A percentile compares a stretch with the other conserved stretches of the same genome.
phyloP scores from a whole-genome alignment of 2,888 invertebrate genomes.

The Sarcophaga carnaria region DNA sequence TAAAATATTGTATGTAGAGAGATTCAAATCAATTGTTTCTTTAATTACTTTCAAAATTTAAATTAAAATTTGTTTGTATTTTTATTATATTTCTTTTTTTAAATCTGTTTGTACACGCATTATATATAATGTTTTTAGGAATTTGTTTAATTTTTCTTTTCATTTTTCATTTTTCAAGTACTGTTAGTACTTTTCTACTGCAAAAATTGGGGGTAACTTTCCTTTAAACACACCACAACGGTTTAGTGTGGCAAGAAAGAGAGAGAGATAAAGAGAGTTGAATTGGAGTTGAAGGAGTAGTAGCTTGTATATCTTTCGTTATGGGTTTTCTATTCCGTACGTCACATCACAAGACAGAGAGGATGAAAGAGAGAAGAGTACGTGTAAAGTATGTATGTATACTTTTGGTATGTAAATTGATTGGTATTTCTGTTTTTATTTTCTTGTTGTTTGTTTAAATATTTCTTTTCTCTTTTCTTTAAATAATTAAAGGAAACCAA shows the following conservation, averaged over 20 bases:
- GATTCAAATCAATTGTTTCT: slow-evolving; percentile 1
- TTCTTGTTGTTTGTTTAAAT: slow-evolving; percentile 3
- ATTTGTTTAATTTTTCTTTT: slow-evolving; percentile 49
- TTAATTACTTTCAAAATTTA: slow-evolving; percentile 4
- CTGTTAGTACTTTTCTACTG: not conserved
- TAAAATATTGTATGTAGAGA: no score
- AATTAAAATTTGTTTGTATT: not conserved
- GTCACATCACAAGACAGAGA: no score
- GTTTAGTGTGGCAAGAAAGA: no score
- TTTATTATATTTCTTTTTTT: slow-evolving; percentile 52
- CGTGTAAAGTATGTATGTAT: not conserved
- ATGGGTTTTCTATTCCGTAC: slow-evolving; percentile 1
- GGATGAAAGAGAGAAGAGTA: not conserved
- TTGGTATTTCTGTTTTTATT: not conserved
- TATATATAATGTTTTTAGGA: slow-evolving; percentile 81
- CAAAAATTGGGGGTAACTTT: not conserved
- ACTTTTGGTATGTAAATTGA: no score
- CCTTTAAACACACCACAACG: no score
- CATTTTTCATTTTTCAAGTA: not conserved
- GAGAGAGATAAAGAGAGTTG: no score
- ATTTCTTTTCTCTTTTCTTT: not conserved
- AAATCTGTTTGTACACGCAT: slow-evolving; percentile 79
- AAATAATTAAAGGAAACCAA: not conserved
- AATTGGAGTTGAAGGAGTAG: not conserved
- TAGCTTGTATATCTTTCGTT: not conserved